A percentile compares a stretch with the other conserved stretches of the same genome.
These are phyloP conservation scores for Hydraecia micacea DNA, from an alignment of 2,888 invertebrate genomes.

Conservation along the genomic window DNA sequence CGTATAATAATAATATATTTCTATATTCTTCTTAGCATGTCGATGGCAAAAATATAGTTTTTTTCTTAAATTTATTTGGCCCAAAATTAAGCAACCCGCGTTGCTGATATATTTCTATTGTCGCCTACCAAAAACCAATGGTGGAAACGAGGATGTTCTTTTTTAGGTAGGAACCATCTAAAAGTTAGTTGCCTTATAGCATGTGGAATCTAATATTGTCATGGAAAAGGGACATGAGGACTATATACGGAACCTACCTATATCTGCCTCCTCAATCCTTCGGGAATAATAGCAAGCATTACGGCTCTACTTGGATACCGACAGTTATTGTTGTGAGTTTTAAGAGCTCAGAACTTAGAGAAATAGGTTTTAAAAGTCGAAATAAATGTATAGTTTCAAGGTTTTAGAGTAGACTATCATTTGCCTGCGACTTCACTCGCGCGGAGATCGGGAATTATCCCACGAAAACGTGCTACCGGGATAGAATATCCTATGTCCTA, in stretches of 20 bases:
- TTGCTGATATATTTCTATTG: not conserved
- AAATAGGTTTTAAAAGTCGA: conserved; percentile 44
- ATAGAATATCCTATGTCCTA: not conserved
- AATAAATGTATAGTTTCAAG: conserved; percentile 9
- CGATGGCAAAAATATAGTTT: no score
- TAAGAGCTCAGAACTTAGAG: conserved; percentile 29
- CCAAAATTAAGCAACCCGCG: no score
- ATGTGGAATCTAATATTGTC: not conserved
- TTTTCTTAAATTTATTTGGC: no score
- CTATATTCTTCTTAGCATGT: no score
- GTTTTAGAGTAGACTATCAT: not conserved
- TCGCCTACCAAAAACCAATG: not conserved
- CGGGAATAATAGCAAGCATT: conserved; percentile 40
- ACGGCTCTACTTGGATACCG: conserved; percentile 18
- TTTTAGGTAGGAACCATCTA: not conserved
- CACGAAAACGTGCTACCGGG: not conserved
- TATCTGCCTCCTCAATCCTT: conserved; percentile 10
- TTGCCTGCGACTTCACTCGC: not conserved
- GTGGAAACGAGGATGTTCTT: not conserved
- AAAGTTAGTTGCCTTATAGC: not conserved
- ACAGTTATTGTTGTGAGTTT: conserved; percentile 44
- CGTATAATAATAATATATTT: no score
- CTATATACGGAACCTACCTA: not conserved
- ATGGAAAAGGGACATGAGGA: not conserved
- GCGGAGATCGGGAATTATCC: not conserved